phyloP scores from a whole-genome alignment of 2,888 invertebrate species.

The Cancer borealis region DNA sequence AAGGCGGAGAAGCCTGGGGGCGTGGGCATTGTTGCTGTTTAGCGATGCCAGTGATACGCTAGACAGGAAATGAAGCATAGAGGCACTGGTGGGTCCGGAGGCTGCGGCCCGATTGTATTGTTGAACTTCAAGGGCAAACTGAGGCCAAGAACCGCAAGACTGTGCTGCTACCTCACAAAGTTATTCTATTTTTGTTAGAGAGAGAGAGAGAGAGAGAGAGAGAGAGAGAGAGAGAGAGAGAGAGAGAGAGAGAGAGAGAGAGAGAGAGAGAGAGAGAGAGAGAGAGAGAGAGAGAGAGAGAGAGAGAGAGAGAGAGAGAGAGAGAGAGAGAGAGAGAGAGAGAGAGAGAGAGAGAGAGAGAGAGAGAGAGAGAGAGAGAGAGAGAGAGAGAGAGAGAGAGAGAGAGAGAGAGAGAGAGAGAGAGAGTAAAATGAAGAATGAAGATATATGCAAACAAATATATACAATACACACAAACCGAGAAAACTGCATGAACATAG shows the following conservation, averaged over 20 bases:
- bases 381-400: neutral
- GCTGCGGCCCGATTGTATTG: neutral
- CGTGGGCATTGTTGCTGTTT: neutral
- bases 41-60: neutral
- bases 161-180: too few relatives aligned
- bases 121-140: neutral
- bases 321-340: constrained; percentile 34
- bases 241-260: constrained; percentile 16
- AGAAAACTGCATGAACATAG: too few relatives aligned
- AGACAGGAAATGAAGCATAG: neutral
- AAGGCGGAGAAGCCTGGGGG: neutral
- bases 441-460: neutral
- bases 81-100: neutral
- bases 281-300: constrained; percentile 48
- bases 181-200: too few relatives aligned
- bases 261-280: constrained; percentile 16
- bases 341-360: neutral
- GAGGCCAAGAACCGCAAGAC: neutral
- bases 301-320: constrained; percentile 43
- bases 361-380: neutral
- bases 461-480: too few relatives aligned
- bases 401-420: constrained; percentile 5
- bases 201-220: too few relatives aligned
- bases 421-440: neutral
- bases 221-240: neutral